Base-by-base conservation (phyloP, 1,140 invertebrate species). In the Anastatus disparis region DNA sequence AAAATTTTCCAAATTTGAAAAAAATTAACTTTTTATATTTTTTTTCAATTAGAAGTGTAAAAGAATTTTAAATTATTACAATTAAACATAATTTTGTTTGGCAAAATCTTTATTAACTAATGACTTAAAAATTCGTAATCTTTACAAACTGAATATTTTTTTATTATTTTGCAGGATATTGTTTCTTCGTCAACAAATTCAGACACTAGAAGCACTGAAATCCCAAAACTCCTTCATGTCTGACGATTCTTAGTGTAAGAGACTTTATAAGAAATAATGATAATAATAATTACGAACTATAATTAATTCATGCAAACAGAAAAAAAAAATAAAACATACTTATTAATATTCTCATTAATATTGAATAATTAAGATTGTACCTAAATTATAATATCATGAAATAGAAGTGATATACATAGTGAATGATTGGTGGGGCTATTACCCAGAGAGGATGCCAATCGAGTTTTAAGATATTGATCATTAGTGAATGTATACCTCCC, bases 201-300 rank as follows among this genome's bases (percentile, higher is more conserved):
- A 93, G 85, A 91, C 90, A 78, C 87, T 96, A 86, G 94, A 96
- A 90, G 93, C 94, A 87, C 89, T 95, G 87, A 96, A 95, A 90
- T 94, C 93, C 87, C 93, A 94, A 90, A 95, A 95, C 90, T 94
- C 93, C 78, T 95, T 95, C 82, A 94, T 94, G 92, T 92, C 91
- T 81, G 93, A 93, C 76, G 91, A 92, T 86, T 88, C 87, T 85
- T 88, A 88, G 86, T 87, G 82, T 85, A 86, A 84, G 82, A 81
- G 81, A 84, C 84, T 86, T 85, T 85, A 86, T 86, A 85, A 85
- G 31, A 62, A 71, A 71, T 65, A 71, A 71, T 71, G 56, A 67
- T 72, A 84, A 79, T 85, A 84, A 84, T 85, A 81, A 85, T 85
- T 84, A 83, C 79, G 80, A 81, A 79, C 79, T 85, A 85, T 84